Percentiles rank a stretch among this genome's conserved stretches.
phyloP scores from a whole-genome alignment of 1,140 invertebrate species.

The Lordiphosa clarofinis region DNA sequence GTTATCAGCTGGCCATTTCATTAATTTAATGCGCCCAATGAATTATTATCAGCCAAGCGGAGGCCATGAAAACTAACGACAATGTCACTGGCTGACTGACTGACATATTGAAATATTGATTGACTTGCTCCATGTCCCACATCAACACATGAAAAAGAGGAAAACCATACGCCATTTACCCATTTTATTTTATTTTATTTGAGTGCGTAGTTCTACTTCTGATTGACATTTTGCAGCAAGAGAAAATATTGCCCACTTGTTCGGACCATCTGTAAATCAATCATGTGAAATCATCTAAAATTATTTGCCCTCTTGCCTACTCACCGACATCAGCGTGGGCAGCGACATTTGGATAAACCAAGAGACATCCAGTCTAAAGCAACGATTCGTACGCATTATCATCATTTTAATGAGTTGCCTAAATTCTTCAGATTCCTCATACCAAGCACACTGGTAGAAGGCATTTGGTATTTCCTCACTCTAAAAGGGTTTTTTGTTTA shows the following conservation, averaged over 20 bases:
- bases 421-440: slow-evolving; percentile 56
- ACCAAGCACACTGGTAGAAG: slow-evolving; percentile 62
- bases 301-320: slow-evolving; percentile 10
- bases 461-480: slow-evolving; percentile 58
- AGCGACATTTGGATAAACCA: slow-evolving; percentile 70
- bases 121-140: slow-evolving; percentile 8
- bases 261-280: slow-evolving; percentile 62
- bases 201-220: slow-evolving; percentile 42
- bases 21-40: slow-evolving; percentile 65
- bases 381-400: slow-evolving; percentile 61
- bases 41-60: slow-evolving; percentile 41
- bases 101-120: slow-evolving; percentile 34
- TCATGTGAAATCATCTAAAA: slow-evolving; percentile 22
- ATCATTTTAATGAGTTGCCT: slow-evolving; percentile 66
- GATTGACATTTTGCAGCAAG: slow-evolving; percentile 57
- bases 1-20: slow-evolving; percentile 68
- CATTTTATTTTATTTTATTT: slow-evolving; percentile 9
- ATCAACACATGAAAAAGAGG: slow-evolving; percentile 9
- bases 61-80: slow-evolving; percentile 55
- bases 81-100: slow-evolving; percentile 16
- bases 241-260: slow-evolving; percentile 71
- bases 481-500: slow-evolving; percentile 17
- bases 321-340: slow-evolving; percentile 67
- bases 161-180: slow-evolving; percentile 1
- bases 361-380: slow-evolving; percentile 62